A percentile compares a stretch with the other conserved stretches of the same genome.
Evolutionary conservation across 2,113 vertebrate species (phyloP).

Genomic region (Pontoporia blainvillei): DNA sequence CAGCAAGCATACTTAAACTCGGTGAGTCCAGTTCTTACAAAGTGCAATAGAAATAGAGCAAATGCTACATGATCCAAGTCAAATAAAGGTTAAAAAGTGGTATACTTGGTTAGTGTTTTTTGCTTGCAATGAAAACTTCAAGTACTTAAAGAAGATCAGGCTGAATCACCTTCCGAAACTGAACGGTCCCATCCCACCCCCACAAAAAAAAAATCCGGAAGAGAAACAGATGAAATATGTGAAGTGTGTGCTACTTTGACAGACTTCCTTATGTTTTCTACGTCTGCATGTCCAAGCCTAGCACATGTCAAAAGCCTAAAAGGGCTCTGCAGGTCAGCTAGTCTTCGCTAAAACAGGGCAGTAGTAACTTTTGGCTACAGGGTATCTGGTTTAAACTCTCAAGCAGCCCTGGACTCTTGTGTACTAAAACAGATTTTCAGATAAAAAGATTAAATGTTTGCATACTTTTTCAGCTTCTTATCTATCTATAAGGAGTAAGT

Average conservation of each 20-base stretch:
- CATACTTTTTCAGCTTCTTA: background rate
- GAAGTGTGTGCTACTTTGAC: background rate
- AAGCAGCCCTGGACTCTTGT: background rate
- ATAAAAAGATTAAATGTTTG: constrained; percentile 21
- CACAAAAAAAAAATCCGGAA: background rate
- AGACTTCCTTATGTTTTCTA: background rate
- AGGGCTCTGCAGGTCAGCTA: background rate
- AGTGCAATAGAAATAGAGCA: background rate
- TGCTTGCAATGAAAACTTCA: background rate
- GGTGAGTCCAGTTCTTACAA: background rate
- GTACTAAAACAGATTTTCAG: background rate
- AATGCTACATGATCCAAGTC: background rate
- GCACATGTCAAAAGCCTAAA: background rate
- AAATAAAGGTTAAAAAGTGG: background rate
- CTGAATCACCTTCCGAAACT: constrained; percentile 13
- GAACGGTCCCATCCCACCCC: background rate
- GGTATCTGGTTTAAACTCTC: constrained; percentile 9
- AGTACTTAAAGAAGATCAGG: background rate
- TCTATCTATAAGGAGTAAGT: background rate
- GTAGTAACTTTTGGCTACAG: background rate
- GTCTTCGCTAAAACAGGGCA: background rate
- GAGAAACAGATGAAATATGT: background rate
- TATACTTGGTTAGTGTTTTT: background rate
- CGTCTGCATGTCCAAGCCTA: background rate
- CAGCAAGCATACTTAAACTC: background rate